Evolutionary conservation across 2,888 invertebrate species (phyloP).

Genomic region (Vandiemenella viatica): DNA sequence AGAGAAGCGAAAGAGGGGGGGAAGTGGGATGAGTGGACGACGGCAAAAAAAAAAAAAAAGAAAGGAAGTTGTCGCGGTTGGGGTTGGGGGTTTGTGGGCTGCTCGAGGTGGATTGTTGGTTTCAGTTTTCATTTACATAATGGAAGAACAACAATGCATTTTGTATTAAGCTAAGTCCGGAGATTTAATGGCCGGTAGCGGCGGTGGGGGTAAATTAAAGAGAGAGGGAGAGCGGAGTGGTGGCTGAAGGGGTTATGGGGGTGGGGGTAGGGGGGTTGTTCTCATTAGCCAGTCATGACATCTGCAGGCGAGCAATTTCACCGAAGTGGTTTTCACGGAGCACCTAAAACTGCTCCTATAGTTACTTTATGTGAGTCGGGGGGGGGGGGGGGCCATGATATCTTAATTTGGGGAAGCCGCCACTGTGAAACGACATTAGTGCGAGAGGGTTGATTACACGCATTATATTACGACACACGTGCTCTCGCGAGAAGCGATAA

Average conservation of each 20-base stretch:
- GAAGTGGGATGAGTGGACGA: background rate
- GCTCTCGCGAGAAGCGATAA: too few relatives aligned
- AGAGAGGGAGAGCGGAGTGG: constrained; percentile 19
- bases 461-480: background rate
- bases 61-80: background rate
- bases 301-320: constrained; percentile 31
- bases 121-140: constrained; percentile 33
- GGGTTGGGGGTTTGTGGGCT: background rate
- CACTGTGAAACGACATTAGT: constrained; percentile 10
- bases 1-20: background rate
- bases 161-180: constrained; percentile 31
- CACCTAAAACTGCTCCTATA: constrained; percentile 7
- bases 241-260: constrained; percentile 17
- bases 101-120: constrained; percentile 11
- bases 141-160: constrained; percentile 36
- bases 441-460: constrained; percentile 7
- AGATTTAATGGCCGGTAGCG: constrained; percentile 32
- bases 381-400: constrained; percentile 11
- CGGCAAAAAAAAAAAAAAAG: background rate
- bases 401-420: constrained; percentile 11
- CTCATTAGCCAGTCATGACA: constrained; percentile 31
- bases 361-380: constrained; percentile 10
- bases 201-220: constrained; percentile 18
- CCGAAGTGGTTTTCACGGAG: constrained; percentile 27
- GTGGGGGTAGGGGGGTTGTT: constrained; percentile 16